Base-by-base conservation (phyloP, 2,797 vertebrate species). In the Smutsia gigantea region DNA sequence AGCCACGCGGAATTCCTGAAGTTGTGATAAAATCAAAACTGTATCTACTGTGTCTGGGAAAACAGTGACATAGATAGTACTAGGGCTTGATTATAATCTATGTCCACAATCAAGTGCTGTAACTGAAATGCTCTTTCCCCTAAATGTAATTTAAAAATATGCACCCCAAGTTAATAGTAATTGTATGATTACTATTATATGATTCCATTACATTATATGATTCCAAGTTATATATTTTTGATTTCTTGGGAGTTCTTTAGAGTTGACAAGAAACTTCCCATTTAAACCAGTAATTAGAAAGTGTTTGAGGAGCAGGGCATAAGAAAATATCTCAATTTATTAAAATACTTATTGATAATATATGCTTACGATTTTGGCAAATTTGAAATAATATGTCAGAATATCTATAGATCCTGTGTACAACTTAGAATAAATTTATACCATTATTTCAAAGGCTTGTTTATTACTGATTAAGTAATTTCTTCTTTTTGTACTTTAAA, bases 361-460 rank as follows among this genome's bases (percentile, higher is more conserved):
- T 87, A 25, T 63, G 63, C 7, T 87, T 89, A 83, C 79, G 23
- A 2, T 64, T 83, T 89, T 46, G 37, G 11, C 1, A 86, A 91
- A 78, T 68, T 93, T 75, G 5, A 90, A 91, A 74, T 90, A 94
- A 72, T 66, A n/a, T 89, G 14, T 63, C 12, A 68, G 57, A 95
- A 57, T 66, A 90, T 79, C 82, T 92, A 12, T 63, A 72, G 29
- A 39, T 72, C 82, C 68, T 93, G 31, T 82, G 42, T 19, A 85
- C 1, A 93, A 90, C 9, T 77, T 89, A 77, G 27, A 75, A 71
- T 82, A 77, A 12, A 85, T 81, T 46, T 71, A 25, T 53, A 74
- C 31, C 13, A 39, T 82, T 72, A 92, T 95, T 34, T 81, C 31
- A 53, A 92, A 92, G 46, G 64, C 17, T 66, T 55, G 7, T n/a